Evolutionary conservation across 2,888 invertebrate genomes (phyloP).

Genomic region (Dryococelus australis): DNA sequence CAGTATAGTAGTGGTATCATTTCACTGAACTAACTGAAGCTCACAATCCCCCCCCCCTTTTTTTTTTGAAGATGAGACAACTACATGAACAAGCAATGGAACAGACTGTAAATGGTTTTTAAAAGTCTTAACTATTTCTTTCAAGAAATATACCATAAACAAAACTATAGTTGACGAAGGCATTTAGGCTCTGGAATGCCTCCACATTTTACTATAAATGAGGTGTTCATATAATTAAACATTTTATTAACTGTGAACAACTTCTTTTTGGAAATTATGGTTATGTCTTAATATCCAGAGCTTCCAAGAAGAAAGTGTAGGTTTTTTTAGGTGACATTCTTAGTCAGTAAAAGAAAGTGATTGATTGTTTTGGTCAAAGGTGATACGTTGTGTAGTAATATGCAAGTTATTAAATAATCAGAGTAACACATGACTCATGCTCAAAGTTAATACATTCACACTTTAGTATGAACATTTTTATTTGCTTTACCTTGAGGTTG

Average conservation of each 20-base stretch:
- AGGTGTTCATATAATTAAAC: conserved; percentile 9
- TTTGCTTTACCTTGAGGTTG: background rate
- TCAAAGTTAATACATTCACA: background rate
- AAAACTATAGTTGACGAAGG: background rate
- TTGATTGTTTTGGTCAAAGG: background rate
- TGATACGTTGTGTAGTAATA: background rate
- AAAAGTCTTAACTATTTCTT: conserved; percentile 21
- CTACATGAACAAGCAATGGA: conserved; percentile 27
- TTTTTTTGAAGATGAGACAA: conserved; percentile 12
- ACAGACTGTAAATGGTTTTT: conserved; percentile 22
- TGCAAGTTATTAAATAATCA: background rate
- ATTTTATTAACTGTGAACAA: background rate
- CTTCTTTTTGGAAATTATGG: conserved; percentile 16
- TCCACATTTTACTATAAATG: conserved; percentile 11
- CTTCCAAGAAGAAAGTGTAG: conserved; percentile 16
- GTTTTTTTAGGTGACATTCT: background rate
- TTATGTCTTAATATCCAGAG: conserved; percentile 3
- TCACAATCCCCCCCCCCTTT: background rate
- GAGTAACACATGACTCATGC: background rate
- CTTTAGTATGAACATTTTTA: conserved; percentile 16
- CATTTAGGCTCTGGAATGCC: conserved; percentile 8
- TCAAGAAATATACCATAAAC: conserved; percentile 9
- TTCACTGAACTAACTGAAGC: conserved; percentile 20
- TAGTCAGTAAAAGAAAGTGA: background rate
- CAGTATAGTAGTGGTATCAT: background rate